Conservation (phyloP, 2,888 invertebrate species). For the Patella caerulea region DNA sequence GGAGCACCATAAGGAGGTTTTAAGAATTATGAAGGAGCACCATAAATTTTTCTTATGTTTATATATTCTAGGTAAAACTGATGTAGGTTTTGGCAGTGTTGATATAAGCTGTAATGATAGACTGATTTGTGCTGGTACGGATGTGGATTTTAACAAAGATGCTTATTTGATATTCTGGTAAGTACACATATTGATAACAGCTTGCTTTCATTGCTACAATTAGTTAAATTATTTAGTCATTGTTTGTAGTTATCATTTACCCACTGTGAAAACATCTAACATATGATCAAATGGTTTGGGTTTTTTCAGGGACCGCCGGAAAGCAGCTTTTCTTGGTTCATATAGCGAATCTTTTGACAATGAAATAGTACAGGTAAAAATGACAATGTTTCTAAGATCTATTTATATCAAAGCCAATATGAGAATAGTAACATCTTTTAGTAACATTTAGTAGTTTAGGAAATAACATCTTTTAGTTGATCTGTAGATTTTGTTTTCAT, state of each 20-base stretch:
- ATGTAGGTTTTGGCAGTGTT: conserved; percentile 46
- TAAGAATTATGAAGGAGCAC: too few relatives aligned
- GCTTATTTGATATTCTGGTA: conserved; percentile 57
- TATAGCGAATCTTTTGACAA: conserved; percentile 60
- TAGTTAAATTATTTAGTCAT: too few relatives aligned
- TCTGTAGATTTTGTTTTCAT: too few relatives aligned
- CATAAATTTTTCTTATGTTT: neutral
- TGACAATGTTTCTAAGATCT: too few relatives aligned
- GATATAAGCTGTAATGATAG: conserved; percentile 55
- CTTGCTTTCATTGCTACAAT: too few relatives aligned
- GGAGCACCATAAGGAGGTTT: too few relatives aligned
- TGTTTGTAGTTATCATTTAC: too few relatives aligned
- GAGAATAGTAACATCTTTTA: too few relatives aligned
- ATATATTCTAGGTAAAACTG: conserved; percentile 39
- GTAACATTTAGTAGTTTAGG: too few relatives aligned
- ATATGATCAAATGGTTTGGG: neutral
- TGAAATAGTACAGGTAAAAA: conserved; percentile 59
- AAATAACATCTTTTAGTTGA: too few relatives aligned
- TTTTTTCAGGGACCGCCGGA: conserved; percentile 54
- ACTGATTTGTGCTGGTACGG: conserved; percentile 59
- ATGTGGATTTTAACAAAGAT: conserved; percentile 41
- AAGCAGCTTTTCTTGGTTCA: conserved; percentile 45
- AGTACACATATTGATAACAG: neutral
- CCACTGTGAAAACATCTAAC: too few relatives aligned
- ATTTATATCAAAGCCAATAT: too few relatives aligned